Evolutionary conservation across 2,113 vertebrate species (phyloP), one percentile per base, ranked within the genome.

Genomic region (Barnardius zonarius): DNA sequence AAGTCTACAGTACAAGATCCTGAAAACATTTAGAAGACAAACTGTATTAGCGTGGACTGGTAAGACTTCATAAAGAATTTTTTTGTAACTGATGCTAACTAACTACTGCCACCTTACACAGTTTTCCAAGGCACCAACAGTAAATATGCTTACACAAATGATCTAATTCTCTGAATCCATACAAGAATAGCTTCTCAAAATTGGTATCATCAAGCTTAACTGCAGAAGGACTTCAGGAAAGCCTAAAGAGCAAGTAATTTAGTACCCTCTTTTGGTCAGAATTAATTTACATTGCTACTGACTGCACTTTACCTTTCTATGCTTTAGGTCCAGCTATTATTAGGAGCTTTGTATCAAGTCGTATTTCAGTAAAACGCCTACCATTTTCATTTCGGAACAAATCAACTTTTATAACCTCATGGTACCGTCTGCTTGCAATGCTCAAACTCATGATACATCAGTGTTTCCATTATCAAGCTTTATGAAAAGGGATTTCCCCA

Each of bases 361-460:
- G 11, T 10, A 70, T 95, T 97, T 96, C 92, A 90, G 70, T 75
- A 86, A 96, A 90, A 95, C 93, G 93, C 93, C 94, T 94, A 92
- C 87, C 77, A 48, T 94, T 95, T 95, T 93, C 55, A 39, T 11
- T 51, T 25, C 74, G 91, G 81, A 88, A 92, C 28, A 41, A 80
- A 57, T 55, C 48, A 73, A 92, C 93, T 95, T 93, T 83, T 95
- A 54, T 25, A 96, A 84, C 69, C 51, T 80, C 72, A 46, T 6
- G 67, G 72, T 48, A 64, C 68, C 0, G n/a, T 48, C 68, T 90
- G 80, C 93, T 74, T 93, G 81, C 46, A 88, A 68, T 91, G 94
- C 88, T 72, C 82, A 94, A 93, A 81, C 86, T 92, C 95, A 63
- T 4, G 62, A 84, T 74, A 96, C 91, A 95, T 95, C 96, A 92